Evolutionary conservation across 1,140 invertebrate species (phyloP), one percentile per base, ranked within the genome.

Genomic region (Calephelis nemesis): DNA sequence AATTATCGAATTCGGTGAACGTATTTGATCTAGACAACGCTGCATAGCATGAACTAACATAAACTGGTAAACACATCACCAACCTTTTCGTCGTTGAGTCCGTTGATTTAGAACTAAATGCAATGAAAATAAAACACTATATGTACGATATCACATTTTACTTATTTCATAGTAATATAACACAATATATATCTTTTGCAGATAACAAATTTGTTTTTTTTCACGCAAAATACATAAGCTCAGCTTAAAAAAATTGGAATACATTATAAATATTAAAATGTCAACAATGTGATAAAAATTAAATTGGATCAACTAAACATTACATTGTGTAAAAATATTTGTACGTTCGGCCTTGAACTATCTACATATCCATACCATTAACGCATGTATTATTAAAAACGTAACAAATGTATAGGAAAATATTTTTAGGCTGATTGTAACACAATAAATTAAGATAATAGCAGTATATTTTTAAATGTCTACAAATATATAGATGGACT

Each of bases 311-410:
- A 54, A 54, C 52, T 54, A 19, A 54, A 54, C 19, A 54, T 54
- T 19, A 54, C 13, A 54, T 12, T 49, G 48, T n/a, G 39, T 58
- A 58, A 39, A 58, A 40, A 12, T 7, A 39, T 9, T 12, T 39
- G 54, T 58, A 58, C 54, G 11, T 9, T 15, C 30, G n/a, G 63
- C 2, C 45, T 64, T 47, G n/a, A 77, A 87, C 50, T 68, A 81
- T 39, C 81, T 81, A 9, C 87, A 19, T 30, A 60, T 11, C 9
- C 19, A 8, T 30, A 39, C 11, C 7, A 30, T 54, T 8, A 15
- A 54, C 15, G 15, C 4, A 54, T 9, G 9, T 5, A 30, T 30
- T 54, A 7, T 54, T 30, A 30, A 30, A 11, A 5, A 60, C 30
- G 30, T 39, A 60, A 40, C 8, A 8, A 7, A 58, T 10, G 54